Base-by-base conservation (phyloP, 2,888 invertebrate species). In the Bugula neritina region DNA sequence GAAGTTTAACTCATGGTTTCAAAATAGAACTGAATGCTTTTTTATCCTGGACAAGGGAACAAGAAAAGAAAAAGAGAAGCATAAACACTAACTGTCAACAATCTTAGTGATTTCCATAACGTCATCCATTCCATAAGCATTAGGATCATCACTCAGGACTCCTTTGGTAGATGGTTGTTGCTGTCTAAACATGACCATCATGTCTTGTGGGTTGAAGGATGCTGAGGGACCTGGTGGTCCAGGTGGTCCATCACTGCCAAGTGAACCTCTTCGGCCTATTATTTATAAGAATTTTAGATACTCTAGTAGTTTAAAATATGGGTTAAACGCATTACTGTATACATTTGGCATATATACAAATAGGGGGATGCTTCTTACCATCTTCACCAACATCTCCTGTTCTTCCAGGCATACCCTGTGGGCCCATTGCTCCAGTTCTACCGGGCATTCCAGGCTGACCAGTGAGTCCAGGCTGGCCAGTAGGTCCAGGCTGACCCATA, bases 211-310 rank as follows among this genome's bases (percentile, higher is more conserved):
- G 21, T 79, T 79, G 54, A 71, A 52, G 1, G 72, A 23, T 17
- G 72, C 72, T 29, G 76, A 75, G 10, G 73, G 3, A 73, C 82
- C 82, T 43, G 76, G 75, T 5, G 76, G 43, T 35, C 78, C 78
- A 35, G 74, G 71, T 34, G 55, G 55, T 21, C 77, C 77, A 69
- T 72, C 72, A 23, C 71, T 58, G 13, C 78, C 78, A 35, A 70
- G 69, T 71, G 75, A 76, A 72, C 81, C 81, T 34, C 76, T 75
- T 27, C 74, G 34, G n/a, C 75, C 74, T 35, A 25, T 5, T n/a
- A 21, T 1, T 17, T 73, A 73, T 21, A 34, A 17, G 43, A 43
- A 43, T 43, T 10, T 10, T 43, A 43, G 5, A 43, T 43, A 43
- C 43, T 43, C 10, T 43, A 43, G n/a, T n/a, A n/a, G n/a, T n/a